A percentile compares a stretch with the other conserved stretches of the same genome.
Evolutionary conservation across 2,797 vertebrate species (phyloP).

Genomic region (Falco novaeseelandiae): DNA sequence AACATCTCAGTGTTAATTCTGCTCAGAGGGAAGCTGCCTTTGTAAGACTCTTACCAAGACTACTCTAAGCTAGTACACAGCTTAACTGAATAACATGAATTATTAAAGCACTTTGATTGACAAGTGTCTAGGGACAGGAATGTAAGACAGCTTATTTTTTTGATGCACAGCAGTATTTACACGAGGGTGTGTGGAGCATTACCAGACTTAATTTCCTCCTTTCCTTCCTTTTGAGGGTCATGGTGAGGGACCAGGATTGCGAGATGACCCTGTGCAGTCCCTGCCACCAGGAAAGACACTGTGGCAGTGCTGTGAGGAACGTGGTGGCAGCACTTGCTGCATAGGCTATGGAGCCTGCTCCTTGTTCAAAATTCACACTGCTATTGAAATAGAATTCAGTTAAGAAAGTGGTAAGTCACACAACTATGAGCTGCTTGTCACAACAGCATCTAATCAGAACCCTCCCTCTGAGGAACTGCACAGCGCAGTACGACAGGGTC

Average conservation of each 20-base stretch:
- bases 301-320: background rate
- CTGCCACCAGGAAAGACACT: background rate
- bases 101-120: background rate
- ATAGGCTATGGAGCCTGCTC: background rate
- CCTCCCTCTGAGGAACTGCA: background rate
- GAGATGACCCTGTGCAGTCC: background rate
- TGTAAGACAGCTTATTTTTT: background rate
- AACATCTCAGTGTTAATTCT: background rate
- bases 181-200: background rate
- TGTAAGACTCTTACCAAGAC: background rate
- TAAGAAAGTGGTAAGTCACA: background rate
- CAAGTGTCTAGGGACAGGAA: background rate
- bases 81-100: background rate
- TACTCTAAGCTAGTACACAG: background rate
- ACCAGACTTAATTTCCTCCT: background rate
- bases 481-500: background rate
- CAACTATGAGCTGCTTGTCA: background rate
- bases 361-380: background rate
- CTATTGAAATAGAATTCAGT: background rate
- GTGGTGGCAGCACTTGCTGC: background rate
- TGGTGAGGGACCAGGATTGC: background rate
- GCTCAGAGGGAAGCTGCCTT: background rate
- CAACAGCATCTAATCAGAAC: background rate
- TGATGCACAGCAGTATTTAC: background rate
- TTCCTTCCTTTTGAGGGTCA: background rate